Evolutionary conservation across 1,140 invertebrate species (phyloP).

Genomic region (Diorhabda sublineata): DNA sequence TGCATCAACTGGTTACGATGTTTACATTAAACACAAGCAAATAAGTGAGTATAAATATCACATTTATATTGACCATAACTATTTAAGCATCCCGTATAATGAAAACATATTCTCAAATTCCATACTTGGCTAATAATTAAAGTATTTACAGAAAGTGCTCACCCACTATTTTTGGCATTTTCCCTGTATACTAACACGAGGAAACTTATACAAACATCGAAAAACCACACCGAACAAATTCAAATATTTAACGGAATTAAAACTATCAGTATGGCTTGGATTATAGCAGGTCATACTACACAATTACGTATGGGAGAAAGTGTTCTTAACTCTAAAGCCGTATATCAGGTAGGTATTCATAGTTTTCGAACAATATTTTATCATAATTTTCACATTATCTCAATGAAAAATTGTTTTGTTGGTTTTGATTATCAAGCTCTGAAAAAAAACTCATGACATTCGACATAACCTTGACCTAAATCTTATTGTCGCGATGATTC

Average conservation of each 20-base stretch:
- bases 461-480: no score
- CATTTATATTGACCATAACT: neutral
- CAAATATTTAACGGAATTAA: constrained; percentile 40
- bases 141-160: constrained; percentile 20
- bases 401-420: no score
- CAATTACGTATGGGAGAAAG: no score
- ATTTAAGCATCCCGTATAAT: no score
- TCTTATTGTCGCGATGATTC: no score
- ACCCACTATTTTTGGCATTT: constrained; percentile 28
- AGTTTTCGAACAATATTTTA: neutral
- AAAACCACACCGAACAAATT: constrained; percentile 32
- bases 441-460: no score
- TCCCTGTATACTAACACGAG: constrained; percentile 28
- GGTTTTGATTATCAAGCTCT: no score
- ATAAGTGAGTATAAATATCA: constrained; percentile 16
- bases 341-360: no score
- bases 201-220: constrained; percentile 25
- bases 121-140: no score
- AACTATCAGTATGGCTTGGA: constrained; percentile 42
- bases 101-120: no score
- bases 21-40: neutral
- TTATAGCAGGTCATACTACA: constrained; percentile 36
- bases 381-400: neutral
- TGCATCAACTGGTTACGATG: neutral
- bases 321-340: no score